These are phyloP conservation scores for Argya squamiceps DNA, from an alignment of 2,797 vertebrate genomes.

Conservation along the genomic window DNA sequence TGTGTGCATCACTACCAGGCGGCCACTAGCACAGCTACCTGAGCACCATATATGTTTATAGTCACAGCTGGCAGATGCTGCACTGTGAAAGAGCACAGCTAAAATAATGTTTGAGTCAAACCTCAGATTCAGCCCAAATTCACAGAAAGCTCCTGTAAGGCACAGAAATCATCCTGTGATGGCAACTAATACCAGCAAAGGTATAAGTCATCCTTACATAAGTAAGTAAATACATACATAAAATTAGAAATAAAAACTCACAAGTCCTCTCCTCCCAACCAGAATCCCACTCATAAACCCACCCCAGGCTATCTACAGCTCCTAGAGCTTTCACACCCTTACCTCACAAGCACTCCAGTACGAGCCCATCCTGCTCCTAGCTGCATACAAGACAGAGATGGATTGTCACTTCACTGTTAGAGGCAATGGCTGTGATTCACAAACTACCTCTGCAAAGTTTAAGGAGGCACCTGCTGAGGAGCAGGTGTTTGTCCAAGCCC, in stretches of 20 bases:
- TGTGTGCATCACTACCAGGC: not conserved
- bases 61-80: not conserved
- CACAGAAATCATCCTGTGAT: no score
- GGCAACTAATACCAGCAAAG: not conserved
- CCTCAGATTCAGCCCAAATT: not conserved
- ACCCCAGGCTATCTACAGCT: not conserved
- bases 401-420: not conserved
- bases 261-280: not conserved
- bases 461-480: not conserved
- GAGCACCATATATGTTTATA: fast-evolving
- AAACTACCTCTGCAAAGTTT: not conserved
- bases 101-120: not conserved
- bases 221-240: not conserved
- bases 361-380: constrained; percentile 33
- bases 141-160: not conserved
- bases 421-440: not conserved
- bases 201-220: not conserved
- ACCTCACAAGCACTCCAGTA: constrained; percentile 28
- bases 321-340: not conserved
- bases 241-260: not conserved
- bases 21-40: not conserved
- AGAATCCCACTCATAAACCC: not conserved
- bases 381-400: not conserved
- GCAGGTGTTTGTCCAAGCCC: not conserved
- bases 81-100: not conserved